Evolutionary conservation across 1,140 invertebrate species (phyloP).

Genomic region (Melitaea cinxia): DNA sequence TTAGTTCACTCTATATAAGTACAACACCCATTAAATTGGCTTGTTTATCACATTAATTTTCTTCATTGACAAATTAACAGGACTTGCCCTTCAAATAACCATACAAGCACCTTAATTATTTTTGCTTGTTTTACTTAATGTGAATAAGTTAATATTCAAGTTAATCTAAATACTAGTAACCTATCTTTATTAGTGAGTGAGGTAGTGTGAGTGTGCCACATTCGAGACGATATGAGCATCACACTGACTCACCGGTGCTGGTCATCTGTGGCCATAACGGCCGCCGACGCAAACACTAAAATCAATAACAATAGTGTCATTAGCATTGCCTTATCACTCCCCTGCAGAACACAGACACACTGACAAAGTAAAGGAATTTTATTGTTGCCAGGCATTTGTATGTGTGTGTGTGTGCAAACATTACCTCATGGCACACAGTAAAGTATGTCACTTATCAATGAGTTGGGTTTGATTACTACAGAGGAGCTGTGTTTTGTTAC

Average conservation of each 20-base stretch:
- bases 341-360: constrained; percentile 1
- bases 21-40: too few relatives aligned
- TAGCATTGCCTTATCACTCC: constrained; percentile 36
- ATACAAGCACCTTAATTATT: too few relatives aligned
- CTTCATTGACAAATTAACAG: too few relatives aligned
- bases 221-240: constrained; percentile 9
- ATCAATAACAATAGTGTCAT: constrained; percentile 28
- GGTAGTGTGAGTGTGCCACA: background rate
- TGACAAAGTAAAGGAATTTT: background rate
- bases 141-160: too few relatives aligned
- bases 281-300: constrained; percentile 28
- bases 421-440: background rate
- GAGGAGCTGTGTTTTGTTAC: background rate
- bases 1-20: too few relatives aligned
- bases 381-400: background rate
- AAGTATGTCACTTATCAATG: background rate
- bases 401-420: background rate
- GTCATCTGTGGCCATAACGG: constrained; percentile 30
- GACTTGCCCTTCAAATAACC: too few relatives aligned
- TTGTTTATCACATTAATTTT: too few relatives aligned
- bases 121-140: too few relatives aligned
- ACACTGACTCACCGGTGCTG: constrained; percentile 31
- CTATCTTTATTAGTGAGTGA: background rate
- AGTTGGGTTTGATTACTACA: constrained; percentile 12
- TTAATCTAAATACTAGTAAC: too few relatives aligned